Base-by-base conservation (phyloP, 2,113 vertebrate genomes). In the Strigops habroptila region DNA sequence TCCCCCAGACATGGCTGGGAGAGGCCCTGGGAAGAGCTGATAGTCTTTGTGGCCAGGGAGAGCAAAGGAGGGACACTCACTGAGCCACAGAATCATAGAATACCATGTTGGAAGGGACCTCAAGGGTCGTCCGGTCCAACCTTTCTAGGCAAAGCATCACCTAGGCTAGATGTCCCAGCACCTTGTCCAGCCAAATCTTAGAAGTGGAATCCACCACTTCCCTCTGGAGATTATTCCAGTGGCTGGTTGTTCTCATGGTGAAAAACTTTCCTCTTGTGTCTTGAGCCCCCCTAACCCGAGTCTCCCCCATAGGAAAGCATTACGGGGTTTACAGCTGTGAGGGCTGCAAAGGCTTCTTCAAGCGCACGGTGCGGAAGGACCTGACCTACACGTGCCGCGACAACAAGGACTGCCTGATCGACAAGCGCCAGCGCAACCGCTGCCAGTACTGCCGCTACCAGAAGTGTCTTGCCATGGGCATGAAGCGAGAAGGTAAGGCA, bases 361-460 rank as follows among this genome's bases (percentile, higher is more conserved):
- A 99, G 97, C 97, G 99, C 94, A 99, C 99, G 1, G 99, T 99
- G 92, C 97, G 99, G 75, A 99, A 99, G 79, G 99, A 99, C 98
- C 98, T 99, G 85, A 99, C 98, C 74, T 99, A 99, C 98, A 99
- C 99, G 19, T 99, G 99, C 97, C 98, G 99, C 0, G 99, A 99
- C 98, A 99, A 98, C 98, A 99, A 99, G 97, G 98, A 99, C 98
- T 99, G 99, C 75, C 95, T 99, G 53, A 99, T 99, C 7, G 99
- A 99, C 97, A 99, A 99, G 96, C 99, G 99, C 43, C 99, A 99
- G 98, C 98, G 99, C 91, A 99, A 99, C 98, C 99, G 99, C 60
- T 99, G 99, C 96, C 99, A 99, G 97, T 99, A 99, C 98, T 99
- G 99, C 97, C 99, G 99, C 96, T 99, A 99, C 96, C 99, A 99